Conservation (phyloP, 2,113 vertebrate genomes). For the Excalfactoria chinensis region DNA sequence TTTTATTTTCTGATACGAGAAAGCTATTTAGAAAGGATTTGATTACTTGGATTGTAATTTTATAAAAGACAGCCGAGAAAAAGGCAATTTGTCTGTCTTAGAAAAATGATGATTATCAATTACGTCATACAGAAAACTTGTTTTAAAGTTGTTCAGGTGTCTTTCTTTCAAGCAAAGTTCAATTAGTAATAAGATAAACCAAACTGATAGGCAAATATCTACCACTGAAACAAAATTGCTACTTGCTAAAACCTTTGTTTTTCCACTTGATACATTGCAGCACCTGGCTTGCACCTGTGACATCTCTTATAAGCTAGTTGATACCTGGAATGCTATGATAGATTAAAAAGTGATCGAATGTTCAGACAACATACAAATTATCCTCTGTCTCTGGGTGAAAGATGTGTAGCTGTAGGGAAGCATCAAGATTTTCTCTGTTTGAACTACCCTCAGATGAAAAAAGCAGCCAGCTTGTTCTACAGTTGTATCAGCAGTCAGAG, state of each 20-base stretch:
- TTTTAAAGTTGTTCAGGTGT: constrained; percentile 23
- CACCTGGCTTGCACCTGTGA: background rate
- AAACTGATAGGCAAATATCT: background rate
- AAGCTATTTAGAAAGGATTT: constrained; percentile 55
- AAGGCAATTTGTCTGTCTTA: constrained; percentile 62
- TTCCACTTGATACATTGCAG: background rate
- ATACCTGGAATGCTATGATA: constrained; percentile 36
- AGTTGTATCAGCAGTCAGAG: constrained; percentile 17
- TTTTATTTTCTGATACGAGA: constrained; percentile 52
- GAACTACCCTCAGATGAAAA: background rate
- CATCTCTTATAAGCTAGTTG: background rate
- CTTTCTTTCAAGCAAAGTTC: background rate
- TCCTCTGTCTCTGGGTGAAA: background rate
- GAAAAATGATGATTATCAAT: constrained; percentile 58
- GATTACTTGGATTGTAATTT: constrained; percentile 56
- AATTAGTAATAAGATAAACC: constrained; percentile 24
- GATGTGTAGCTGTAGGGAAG: background rate
- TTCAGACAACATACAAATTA: constrained; percentile 41
- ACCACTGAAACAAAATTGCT: background rate
- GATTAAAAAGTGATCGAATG: constrained; percentile 21
- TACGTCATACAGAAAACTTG: background rate
- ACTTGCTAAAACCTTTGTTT: constrained; percentile 16
- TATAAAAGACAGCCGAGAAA: constrained; percentile 44
- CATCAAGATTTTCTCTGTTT: background rate
- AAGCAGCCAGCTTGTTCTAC: constrained; percentile 45